Evolutionary conservation across 2,113 vertebrate species (phyloP), one percentile per base, ranked within the genome.

Genomic region (Chunga burmeisteri): DNA sequence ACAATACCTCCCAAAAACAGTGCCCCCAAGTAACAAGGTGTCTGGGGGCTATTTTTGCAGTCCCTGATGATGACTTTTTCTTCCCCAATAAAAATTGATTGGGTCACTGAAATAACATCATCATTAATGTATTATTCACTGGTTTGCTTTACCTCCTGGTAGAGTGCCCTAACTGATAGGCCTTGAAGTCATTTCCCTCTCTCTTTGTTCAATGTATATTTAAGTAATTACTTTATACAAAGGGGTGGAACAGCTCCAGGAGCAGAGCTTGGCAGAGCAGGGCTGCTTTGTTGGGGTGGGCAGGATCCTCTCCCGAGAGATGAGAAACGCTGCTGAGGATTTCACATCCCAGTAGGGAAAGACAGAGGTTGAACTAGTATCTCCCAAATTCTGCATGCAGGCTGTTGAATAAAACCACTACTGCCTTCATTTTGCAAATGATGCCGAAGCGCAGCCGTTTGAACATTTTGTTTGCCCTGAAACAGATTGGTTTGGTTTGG

Each of bases 171-270:
- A 92, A 77, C 92, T 80, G 67, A 86, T 83, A 90, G 71, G 50
- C 79, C 88, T 96, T 90, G 50, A 91, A 96, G 90, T 92, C 13
- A 90, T 92, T 93, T 96, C 71, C 71, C 67, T 80, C 71, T 94
- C 32, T 90, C 88, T 97, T 94, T 96, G 81, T 97, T 96, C 74
- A n/a, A 86, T 74, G 74, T 95, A 92, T 95, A 92, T 96, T 90
- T 94, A 96, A 96, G 90, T 94, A 93, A 95, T 96, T 91, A 91
- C 85, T 96, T 93, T 46, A 53, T 93, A 95, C 85, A 94, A 95
- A 94, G 53, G 71, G 27, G 47, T 96, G 96, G 95, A 97, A 93
- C 38, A 34, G 63, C 75, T 97, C 90, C 95, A 92, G 50, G 16
- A 88, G 20, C 34, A 90, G 50, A 92, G 50, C 59, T 92, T 94